Percentiles rank a stretch among this genome's conserved stretches.
Evolutionary conservation across 2,113 vertebrate genomes (phyloP).

Genomic region (Nesogale talazaci): DNA sequence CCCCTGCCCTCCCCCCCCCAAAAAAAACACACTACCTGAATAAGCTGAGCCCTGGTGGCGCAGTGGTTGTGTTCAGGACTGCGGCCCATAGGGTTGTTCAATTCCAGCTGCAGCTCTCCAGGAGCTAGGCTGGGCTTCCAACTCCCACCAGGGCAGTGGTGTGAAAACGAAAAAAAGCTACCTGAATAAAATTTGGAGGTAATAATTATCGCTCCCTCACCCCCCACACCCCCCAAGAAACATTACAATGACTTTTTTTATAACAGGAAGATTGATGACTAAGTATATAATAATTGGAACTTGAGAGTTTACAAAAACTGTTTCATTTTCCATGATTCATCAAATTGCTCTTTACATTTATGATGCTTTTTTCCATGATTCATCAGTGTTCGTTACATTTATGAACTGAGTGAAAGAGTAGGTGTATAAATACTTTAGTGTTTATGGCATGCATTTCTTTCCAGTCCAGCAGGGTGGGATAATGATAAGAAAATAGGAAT

Average conservation of each 20-base stretch:
- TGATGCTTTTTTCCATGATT: background rate
- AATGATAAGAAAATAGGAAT: slow-evolving; percentile 99
- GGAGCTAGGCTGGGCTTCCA: too few species aligned
- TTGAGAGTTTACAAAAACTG: background rate
- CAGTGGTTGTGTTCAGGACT: too few species aligned
- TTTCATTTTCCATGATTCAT: slow-evolving; percentile 4
- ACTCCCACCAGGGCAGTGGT: too few species aligned
- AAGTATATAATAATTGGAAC: slow-evolving; percentile 19
- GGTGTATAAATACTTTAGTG: slow-evolving; percentile 15
- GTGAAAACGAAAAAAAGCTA: too few species aligned
- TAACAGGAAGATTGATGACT: background rate
- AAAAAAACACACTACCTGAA: too few species aligned
- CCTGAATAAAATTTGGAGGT: slow-evolving; percentile 25
- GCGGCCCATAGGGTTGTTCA: too few species aligned
- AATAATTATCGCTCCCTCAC: background rate
- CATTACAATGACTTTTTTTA: background rate
- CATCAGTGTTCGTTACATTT: background rate
- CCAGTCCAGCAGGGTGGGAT: slow-evolving; percentile 98
- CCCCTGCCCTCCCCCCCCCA: too few species aligned
- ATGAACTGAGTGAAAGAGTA: slow-evolving; percentile 3
- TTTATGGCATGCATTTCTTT: slow-evolving; percentile 65
- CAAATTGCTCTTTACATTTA: slow-evolving; percentile 1
- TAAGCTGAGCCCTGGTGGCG: too few species aligned
- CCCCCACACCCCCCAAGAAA: background rate
- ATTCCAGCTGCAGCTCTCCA: too few species aligned